Evolutionary conservation across 2,888 invertebrate species (phyloP), one percentile per base, ranked within the genome.

Genomic region (Tortricodes alternella): DNA sequence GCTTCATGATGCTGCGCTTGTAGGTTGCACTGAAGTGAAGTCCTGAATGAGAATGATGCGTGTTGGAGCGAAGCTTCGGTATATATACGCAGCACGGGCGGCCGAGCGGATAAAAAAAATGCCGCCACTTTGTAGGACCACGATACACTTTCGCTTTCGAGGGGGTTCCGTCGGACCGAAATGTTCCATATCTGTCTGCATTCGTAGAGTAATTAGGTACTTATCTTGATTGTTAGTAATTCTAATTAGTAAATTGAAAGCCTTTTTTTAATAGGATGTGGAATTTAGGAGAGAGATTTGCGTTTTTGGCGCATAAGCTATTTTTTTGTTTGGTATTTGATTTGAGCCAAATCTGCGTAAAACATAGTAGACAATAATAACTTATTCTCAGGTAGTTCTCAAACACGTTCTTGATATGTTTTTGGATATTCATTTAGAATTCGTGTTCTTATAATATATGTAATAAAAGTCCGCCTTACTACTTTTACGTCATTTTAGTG

Each of bases 41-140:
- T 89, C 86, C 91, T 89, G 89, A 90, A 89, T 89, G 89, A 83
- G 91, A 91, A 85, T 91, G 91, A 91, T 91, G 89, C 85, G 82
- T 83, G 85, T 69, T 79, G 70, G 73, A 76, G 68, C 67, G 75
- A 70, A 66, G 76, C 83, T 75, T 78, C 83, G 87, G 78, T 85
- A 86, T 90, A 90, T 90, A 91, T 91, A 90, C 85, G 79, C 80
- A 68, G 78, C 73, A 84, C 76, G 84, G 86, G 87, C 76, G 88
- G 77, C 84, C 78, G 88, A 85, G 75, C 89, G 88, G 83, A 78
- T 76, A 85, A 87, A 89, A 79, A 89, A 85, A 83, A 44, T 82
- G 80, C 77, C 83, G 75, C 67, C 72, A 65, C 71, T 73, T 76
- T 70, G 79, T 85, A 89, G 89, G 89, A 88, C 88, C 76, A 82